Percentiles rank a stretch among this genome's conserved stretches.
Conservation (phyloP, 2,888 invertebrate genomes). For the Tupiocoris notatus region DNA sequence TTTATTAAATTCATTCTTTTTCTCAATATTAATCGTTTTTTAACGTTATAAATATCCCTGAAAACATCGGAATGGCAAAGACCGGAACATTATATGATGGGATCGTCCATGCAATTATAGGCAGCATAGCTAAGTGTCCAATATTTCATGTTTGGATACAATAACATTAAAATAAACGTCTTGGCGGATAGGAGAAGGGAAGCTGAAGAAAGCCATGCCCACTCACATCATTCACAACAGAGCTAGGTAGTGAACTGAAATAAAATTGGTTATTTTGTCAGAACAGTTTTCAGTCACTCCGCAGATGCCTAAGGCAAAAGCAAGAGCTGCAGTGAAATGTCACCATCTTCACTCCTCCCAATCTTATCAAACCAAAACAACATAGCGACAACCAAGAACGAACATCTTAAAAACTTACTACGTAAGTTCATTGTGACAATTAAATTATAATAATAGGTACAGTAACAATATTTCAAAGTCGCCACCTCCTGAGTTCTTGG, state of each 20-base stretch:
- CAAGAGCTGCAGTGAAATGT: too few species aligned
- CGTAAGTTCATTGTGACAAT: neutral
- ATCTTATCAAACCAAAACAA: too few species aligned
- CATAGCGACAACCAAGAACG: too few species aligned
- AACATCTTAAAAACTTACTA: too few species aligned
- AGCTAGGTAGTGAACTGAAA: too few species aligned
- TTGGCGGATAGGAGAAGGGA: neutral
- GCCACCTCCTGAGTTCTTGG: neutral
- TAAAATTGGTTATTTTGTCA: too few species aligned
- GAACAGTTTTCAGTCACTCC: too few species aligned
- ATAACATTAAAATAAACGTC: neutral
- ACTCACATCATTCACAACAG: too few species aligned
- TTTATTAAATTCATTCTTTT: neutral
- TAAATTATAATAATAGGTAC: too few species aligned
- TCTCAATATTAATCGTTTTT: slow-evolving; percentile 4
- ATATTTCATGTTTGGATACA: neutral
- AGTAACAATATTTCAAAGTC: neutral
- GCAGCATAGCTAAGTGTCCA: neutral
- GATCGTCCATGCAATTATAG: neutral
- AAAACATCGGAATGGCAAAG: slow-evolving; percentile 16
- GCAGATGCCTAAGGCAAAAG: too few species aligned
- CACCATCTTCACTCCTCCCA: too few species aligned
- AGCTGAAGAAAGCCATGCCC: too few species aligned
- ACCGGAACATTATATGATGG: neutral
- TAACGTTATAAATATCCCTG: neutral